Conservation (phyloP, 37 sponge, comb jelly and placozoan genomes). For the Crambe crambe region DNA sequence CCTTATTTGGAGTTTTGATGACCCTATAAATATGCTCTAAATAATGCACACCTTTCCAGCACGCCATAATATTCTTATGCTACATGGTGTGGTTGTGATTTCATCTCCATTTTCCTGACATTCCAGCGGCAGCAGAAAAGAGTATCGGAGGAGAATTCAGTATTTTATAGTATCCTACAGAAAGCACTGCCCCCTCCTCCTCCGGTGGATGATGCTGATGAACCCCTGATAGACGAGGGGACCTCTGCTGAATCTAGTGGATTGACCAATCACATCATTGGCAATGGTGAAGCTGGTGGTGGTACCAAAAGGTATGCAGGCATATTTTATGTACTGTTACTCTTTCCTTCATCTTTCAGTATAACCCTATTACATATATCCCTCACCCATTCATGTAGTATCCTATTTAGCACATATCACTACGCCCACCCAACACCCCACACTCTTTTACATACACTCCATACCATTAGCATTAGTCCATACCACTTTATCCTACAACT, state of each 20-base stretch:
- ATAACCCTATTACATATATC: background rate
- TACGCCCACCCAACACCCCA: background rate
- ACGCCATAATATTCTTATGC: too few relatives aligned
- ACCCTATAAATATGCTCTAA: too few relatives aligned
- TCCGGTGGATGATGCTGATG: constrained; percentile 11
- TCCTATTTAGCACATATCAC: background rate
- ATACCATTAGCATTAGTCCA: background rate
- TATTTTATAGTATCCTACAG: constrained; percentile 39
- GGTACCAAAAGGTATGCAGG: background rate
- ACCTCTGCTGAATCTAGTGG: background rate
- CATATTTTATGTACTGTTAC: background rate
- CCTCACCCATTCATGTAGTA: background rate
- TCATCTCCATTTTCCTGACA: too few relatives aligned
- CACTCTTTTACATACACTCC: background rate
- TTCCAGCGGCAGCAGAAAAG: constrained; percentile 47
- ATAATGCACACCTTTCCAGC: too few relatives aligned
- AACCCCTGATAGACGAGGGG: constrained; percentile 1
- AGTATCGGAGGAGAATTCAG: constrained; percentile 56
- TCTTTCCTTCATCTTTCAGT: background rate
- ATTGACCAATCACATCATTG: background rate
- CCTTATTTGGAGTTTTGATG: too few relatives aligned
- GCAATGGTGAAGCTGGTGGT: background rate
- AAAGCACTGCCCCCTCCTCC: constrained; percentile 49
- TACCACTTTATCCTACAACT: background rate
- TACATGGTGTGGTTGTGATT: too few relatives aligned